Percentiles rank a stretch among this genome's conserved stretches.
Conservation (phyloP, 2,113 vertebrate species). For the Carassius auratus region DNA sequence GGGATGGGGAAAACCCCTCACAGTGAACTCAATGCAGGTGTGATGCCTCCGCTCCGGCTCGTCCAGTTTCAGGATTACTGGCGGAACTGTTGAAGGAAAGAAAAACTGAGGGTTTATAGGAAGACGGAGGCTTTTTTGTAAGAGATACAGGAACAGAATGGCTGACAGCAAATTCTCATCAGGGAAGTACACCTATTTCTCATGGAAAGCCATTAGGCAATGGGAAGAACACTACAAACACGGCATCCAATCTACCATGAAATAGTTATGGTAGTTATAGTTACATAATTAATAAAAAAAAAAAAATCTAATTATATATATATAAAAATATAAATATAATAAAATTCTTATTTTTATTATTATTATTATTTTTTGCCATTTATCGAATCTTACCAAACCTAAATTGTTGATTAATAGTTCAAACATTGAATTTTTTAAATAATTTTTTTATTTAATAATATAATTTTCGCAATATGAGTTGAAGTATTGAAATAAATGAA, state of each 20-base stretch:
- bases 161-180: background rate
- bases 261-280: background rate
- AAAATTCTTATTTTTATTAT: background rate
- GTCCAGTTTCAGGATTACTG: slow-evolving; percentile 86
- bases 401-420: too few species aligned
- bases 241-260: background rate
- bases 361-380: background rate
- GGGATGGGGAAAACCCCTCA: slow-evolving; percentile 90
- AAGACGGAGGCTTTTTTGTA: background rate
- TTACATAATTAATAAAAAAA: background rate
- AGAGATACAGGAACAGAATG: background rate
- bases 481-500: too few species aligned
- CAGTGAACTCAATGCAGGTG: slow-evolving; percentile 94
- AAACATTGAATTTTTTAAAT: too few species aligned
- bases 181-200: background rate
- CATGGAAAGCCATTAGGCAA: background rate
- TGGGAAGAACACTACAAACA: background rate
- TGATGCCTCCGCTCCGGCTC: slow-evolving; percentile 91
- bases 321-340: too few species aligned
- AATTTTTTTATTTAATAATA: too few species aligned
- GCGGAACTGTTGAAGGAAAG: slow-evolving; percentile 80
- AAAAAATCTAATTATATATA: too few species aligned
- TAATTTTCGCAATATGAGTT: too few species aligned
- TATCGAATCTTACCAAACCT: too few species aligned
- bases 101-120: background rate